A percentile compares a stretch with the other conserved stretches of the same genome.
These are phyloP conservation scores for Thalassarche chlororhynchos DNA, from an alignment of 2,113 vertebrate genomes.

Conservation along the genomic window DNA sequence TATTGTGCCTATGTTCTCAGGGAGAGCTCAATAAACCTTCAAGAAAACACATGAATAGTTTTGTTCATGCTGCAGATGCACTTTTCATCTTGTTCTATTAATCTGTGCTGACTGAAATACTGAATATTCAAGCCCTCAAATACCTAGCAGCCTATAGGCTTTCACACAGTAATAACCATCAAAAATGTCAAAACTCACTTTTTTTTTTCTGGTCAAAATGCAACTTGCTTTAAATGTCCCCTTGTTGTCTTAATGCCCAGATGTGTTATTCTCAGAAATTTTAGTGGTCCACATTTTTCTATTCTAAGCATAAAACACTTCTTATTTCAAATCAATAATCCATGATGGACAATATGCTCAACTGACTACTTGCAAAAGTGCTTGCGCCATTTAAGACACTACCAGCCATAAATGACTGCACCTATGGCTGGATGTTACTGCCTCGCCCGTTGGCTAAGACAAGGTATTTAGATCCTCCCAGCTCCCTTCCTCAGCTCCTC, in stretches of 20 bases:
- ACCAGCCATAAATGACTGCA: background rate
- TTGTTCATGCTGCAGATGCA: background rate
- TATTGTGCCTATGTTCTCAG: background rate
- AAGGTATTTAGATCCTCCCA: background rate
- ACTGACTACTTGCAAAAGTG: background rate
- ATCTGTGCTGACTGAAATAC: background rate
- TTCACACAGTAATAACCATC: background rate
- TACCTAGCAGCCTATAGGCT: background rate
- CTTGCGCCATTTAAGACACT: background rate
- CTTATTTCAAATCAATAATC: background rate
- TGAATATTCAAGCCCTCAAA: background rate
- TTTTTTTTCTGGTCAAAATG: background rate
- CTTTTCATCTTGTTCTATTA: background rate
- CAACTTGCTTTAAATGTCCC: background rate
- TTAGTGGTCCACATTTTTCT: background rate
- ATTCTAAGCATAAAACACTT: background rate
- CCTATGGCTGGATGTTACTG: background rate
- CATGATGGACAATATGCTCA: background rate
- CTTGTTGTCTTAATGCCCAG: background rate
- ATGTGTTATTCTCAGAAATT: background rate
- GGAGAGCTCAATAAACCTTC: background rate
- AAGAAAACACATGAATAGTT: background rate
- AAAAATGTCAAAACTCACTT: background rate
- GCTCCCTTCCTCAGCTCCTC: background rate
- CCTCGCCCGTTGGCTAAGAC: fast-evolving